phyloP scores from a whole-genome alignment of 2,113 vertebrate species.

The Phylloscopus trochilus region DNA sequence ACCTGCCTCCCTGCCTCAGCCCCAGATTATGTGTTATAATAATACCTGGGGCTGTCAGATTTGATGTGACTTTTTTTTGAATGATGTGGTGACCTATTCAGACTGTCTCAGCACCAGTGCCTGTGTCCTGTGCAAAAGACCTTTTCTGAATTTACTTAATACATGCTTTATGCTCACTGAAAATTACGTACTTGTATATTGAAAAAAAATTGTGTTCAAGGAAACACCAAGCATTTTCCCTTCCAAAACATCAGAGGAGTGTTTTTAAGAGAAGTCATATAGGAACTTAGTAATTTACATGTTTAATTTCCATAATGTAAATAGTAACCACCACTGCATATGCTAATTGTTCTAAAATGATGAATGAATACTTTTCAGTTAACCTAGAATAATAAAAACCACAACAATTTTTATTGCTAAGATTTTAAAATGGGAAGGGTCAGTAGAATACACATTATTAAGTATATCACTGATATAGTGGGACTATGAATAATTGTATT shows the following conservation, averaged over 20 bases:
- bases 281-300: neutral
- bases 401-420: neutral
- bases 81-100: neutral
- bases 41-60: neutral
- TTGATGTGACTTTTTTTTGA: neutral
- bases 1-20: neutral
- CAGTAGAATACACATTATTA: neutral
- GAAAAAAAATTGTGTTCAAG: neutral
- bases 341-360: neutral
- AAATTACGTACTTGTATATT: neutral
- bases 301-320: neutral
- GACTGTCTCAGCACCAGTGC: neutral
- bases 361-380: neutral
- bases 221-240: neutral
- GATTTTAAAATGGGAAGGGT: neutral
- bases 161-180: neutral
- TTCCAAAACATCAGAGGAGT: neutral
- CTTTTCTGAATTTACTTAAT: neutral
- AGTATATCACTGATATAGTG: neutral
- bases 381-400: neutral
- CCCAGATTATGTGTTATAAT: neutral
- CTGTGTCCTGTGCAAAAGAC: neutral
- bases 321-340: neutral
- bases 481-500: neutral
- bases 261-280: neutral